Evolutionary conservation across 2,797 vertebrate genomes (phyloP).

Genomic region (Liasis olivaceus): DNA sequence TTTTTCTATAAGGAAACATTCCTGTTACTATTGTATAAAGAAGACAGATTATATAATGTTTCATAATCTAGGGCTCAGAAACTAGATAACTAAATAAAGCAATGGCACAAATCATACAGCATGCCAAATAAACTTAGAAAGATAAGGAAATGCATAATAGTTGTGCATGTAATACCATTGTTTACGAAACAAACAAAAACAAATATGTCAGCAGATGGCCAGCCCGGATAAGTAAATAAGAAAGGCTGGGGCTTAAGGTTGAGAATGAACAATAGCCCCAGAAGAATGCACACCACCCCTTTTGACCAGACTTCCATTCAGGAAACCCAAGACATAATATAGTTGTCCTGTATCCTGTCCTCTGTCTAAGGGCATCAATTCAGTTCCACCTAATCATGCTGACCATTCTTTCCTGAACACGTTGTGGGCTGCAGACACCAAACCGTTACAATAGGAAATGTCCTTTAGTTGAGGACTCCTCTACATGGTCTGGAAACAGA

Average conservation of each 20-base stretch:
- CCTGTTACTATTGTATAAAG: constrained; percentile 12
- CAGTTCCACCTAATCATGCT: constrained; percentile 59
- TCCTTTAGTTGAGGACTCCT: constrained; percentile 7
- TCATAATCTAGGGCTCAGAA: neutral
- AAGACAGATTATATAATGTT: neutral
- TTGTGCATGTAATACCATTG: neutral
- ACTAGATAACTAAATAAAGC: constrained; percentile 27
- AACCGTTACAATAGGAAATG: constrained; percentile 26
- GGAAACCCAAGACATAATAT: constrained; percentile 61
- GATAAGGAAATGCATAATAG: constrained; percentile 17
- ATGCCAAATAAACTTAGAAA: constrained; percentile 28
- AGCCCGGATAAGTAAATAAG: constrained; percentile 60
- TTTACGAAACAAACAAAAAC: constrained; percentile 53
- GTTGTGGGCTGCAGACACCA: constrained; percentile 26
- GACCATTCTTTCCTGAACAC: constrained; percentile 44
- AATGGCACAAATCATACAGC: constrained; percentile 2
- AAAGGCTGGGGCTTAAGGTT: constrained; percentile 53
- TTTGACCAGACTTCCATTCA: constrained; percentile 70
- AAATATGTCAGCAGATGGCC: constrained; percentile 47
- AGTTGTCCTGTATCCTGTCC: constrained; percentile 67
- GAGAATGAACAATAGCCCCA: constrained; percentile 67
- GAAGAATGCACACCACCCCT: constrained; percentile 53
- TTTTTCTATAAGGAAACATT: constrained; percentile 4
- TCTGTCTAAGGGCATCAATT: constrained; percentile 41
- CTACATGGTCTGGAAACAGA: neutral